phyloP scores from a whole-genome alignment of 2,113 vertebrate genomes.

The Corythaixoides concolor region DNA sequence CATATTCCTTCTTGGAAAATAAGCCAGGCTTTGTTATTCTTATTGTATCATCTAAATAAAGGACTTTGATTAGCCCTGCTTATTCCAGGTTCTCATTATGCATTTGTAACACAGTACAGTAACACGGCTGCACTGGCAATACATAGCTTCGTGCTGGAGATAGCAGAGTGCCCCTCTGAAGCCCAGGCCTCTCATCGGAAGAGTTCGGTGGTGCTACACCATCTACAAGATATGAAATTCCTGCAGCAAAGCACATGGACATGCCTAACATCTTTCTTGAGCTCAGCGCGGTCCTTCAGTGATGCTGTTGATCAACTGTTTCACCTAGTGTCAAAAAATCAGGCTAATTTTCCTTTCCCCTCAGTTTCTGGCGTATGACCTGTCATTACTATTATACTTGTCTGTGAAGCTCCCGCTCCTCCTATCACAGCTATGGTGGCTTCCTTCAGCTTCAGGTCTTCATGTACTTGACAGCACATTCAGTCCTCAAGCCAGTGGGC shows the following conservation, averaged over 20 bases:
- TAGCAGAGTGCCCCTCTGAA: not conserved
- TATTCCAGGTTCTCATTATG: not conserved
- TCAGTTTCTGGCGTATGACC: not conserved
- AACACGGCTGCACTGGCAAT: not conserved
- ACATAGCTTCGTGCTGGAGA: not conserved
- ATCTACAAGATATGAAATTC: not conserved
- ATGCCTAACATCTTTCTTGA: not conserved
- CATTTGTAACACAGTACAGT: not conserved
- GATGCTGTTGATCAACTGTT: not conserved
- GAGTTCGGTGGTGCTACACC: not conserved
- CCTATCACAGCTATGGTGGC: not conserved
- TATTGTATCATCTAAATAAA: not conserved
- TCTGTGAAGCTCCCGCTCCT: not conserved
- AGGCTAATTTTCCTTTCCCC: not conserved
- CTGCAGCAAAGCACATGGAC: not conserved
- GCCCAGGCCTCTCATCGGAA: not conserved
- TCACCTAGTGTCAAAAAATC: not conserved
- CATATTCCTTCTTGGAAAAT: not conserved
- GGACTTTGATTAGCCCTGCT: not conserved
- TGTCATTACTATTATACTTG: not conserved
- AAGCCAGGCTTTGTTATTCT: not conserved
- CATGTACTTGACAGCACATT: not conserved
- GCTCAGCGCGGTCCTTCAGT: not conserved
- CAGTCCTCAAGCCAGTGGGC: not conserved
- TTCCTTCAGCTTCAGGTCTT: not conserved